Percentiles rank a stretch among this genome's conserved stretches.
phyloP scores from a whole-genome alignment of 2,113 vertebrate genomes.

The Lamprotornis superbus region DNA sequence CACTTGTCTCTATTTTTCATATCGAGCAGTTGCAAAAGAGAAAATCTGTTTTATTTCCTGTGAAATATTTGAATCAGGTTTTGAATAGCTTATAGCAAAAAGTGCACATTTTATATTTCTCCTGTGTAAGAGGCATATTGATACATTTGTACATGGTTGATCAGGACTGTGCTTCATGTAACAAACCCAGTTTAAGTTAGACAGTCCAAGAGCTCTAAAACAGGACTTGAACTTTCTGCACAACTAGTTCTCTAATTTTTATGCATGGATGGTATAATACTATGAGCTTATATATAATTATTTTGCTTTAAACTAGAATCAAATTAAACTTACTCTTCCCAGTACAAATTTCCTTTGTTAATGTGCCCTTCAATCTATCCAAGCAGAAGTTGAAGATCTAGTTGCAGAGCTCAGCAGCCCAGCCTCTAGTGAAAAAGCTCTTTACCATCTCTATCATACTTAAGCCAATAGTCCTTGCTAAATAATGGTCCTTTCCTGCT shows the following conservation, averaged over 20 bases:
- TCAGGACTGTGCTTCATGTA: not conserved
- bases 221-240: not conserved
- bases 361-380: not conserved
- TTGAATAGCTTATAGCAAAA: not conserved
- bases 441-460: not conserved
- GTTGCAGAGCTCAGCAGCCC: not conserved
- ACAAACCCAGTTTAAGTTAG: not conserved
- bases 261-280: not conserved
- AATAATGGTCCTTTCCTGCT: not conserved
- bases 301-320: not conserved
- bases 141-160: not conserved
- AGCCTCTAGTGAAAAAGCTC: not conserved
- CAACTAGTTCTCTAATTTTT: not conserved
- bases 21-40: not conserved
- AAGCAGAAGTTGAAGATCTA: not conserved
- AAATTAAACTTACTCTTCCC: not conserved
- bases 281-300: not conserved
- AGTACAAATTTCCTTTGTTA: not conserved
- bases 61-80: not conserved
- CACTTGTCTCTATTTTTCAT: not conserved
- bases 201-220: not conserved
- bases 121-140: not conserved
- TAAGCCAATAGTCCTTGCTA: not conserved
- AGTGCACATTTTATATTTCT: not conserved
- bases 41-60: not conserved